These are phyloP conservation scores for Euura saliciscinereae DNA, from an alignment of 1,140 invertebrate genomes.

Conservation along the genomic window DNA sequence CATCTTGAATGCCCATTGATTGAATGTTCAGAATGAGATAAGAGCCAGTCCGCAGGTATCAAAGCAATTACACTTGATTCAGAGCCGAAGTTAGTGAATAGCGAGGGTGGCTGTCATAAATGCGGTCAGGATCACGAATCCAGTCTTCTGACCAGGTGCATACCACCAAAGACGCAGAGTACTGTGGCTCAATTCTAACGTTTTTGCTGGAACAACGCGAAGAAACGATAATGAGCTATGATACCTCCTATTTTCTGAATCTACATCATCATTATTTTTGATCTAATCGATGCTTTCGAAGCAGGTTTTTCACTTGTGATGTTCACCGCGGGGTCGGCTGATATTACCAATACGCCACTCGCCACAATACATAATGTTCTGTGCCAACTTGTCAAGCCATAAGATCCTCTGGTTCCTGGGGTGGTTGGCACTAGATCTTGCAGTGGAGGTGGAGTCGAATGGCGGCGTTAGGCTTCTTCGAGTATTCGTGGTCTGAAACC, in stretches of 20 bases:
- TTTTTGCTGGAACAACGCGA: too few relatives aligned
- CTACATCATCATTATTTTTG: background rate
- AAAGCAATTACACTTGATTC: slow-evolving; percentile 4
- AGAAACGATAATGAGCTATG: background rate
- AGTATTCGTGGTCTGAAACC: background rate
- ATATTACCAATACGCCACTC: background rate
- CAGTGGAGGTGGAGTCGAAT: background rate
- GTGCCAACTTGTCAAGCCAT: slow-evolving; percentile 2
- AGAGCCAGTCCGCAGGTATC: background rate
- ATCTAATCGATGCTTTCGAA: background rate
- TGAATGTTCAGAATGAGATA: background rate
- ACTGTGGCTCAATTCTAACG: too few relatives aligned
- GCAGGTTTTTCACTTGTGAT: background rate
- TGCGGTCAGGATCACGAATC: background rate
- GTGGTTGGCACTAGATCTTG: background rate
- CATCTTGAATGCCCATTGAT: background rate
- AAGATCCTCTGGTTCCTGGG: slow-evolving; percentile 1
- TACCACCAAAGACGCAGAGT: too few relatives aligned
- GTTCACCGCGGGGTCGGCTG: too few relatives aligned
- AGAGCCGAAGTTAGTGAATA: background rate
- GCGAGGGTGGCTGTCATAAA: background rate
- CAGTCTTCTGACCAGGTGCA: background rate
- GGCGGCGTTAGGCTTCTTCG: background rate
- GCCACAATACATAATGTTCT: background rate
- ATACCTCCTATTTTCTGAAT: background rate